Evolutionary conservation across 1,140 invertebrate genomes (phyloP).

Genomic region (Streblospio benedicti): DNA sequence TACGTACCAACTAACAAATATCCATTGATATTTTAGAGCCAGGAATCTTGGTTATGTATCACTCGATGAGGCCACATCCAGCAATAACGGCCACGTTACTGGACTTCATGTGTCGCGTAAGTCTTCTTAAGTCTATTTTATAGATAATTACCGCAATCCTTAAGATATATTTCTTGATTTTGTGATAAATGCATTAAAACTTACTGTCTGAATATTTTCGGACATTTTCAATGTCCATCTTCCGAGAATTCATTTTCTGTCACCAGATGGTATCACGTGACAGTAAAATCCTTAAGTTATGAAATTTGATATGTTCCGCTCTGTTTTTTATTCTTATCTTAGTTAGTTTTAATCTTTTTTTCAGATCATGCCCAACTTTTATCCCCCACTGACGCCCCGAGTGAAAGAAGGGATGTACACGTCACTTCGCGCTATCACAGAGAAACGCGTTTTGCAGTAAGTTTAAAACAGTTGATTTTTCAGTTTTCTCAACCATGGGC

Average conservation of each 20-base stretch:
- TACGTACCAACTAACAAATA: conserved; percentile 2
- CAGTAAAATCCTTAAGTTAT: background rate
- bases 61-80: conserved; percentile 91
- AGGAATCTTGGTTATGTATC: conserved; percentile 95
- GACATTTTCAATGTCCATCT: too few species aligned
- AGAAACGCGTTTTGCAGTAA: conserved; percentile 78
- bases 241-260: too few species aligned
- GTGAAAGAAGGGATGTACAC: conserved; percentile 82
- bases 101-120: conserved; percentile 84
- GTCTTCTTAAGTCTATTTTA: conserved; percentile 25
- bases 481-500: too few species aligned
- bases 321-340: too few species aligned
- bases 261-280: too few species aligned
- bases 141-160: background rate
- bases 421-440: conserved; percentile 83
- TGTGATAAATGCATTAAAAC: too few species aligned
- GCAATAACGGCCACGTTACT: conserved; percentile 86
- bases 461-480: too few species aligned
- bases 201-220: too few species aligned
- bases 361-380: conserved; percentile 90
- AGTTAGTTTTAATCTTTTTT: too few species aligned
- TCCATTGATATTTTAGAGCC: conserved; percentile 60
- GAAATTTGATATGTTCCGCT: conserved; percentile 17
- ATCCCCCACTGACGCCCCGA: conserved; percentile 70
- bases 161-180: too few species aligned